A percentile compares a stretch with the other conserved stretches of the same genome.
phyloP scores from a whole-genome alignment of 2,113 vertebrate genomes.

The Melanotaenia duboulayi region DNA sequence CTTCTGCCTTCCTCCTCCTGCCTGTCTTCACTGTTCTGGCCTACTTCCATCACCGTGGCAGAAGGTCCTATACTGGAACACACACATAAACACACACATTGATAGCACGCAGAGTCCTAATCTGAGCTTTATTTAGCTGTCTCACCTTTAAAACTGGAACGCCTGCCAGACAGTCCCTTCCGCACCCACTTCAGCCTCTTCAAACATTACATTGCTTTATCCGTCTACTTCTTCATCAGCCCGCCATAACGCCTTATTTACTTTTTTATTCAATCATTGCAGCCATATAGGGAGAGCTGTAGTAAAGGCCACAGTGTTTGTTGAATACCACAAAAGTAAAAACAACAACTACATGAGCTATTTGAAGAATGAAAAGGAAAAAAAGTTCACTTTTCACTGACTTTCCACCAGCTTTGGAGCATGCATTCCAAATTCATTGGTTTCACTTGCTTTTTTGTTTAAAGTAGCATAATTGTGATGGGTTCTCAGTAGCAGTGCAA shows the following conservation, averaged over 20 bases:
- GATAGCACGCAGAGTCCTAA: slow-evolving; percentile 48
- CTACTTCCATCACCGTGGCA: slow-evolving; percentile 66
- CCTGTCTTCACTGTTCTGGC: slow-evolving; percentile 57
- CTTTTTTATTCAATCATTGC: slow-evolving; percentile 23
- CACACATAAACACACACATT: slow-evolving; percentile 21
- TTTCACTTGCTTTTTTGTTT: slow-evolving; percentile 43
- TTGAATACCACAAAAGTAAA: slow-evolving; percentile 2
- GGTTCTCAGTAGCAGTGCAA: slow-evolving; percentile 22
- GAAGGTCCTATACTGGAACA: slow-evolving; percentile 28
- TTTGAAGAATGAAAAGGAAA: slow-evolving; percentile 29
- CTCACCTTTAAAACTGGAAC: slow-evolving; percentile 79
- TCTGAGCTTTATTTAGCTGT: slow-evolving; percentile 72
- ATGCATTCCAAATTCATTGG: slow-evolving; percentile 41
- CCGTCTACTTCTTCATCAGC: slow-evolving; percentile 16
- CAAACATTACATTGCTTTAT: slow-evolving; percentile 34
- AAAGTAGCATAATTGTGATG: slow-evolving; percentile 40
- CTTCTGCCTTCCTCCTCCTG: slow-evolving; percentile 23
- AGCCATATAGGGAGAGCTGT: slow-evolving; percentile 13
- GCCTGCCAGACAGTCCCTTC: slow-evolving; percentile 52
- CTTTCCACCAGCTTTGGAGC: slow-evolving; percentile 31
- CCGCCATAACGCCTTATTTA: slow-evolving; percentile 25
- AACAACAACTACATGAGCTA: not conserved
- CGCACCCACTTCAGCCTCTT: slow-evolving; percentile 24
- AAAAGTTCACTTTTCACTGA: slow-evolving; percentile 11
- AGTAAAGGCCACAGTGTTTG: slow-evolving; percentile 1